These are phyloP conservation scores for Microplitis deprimator DNA, from an alignment of 2,888 invertebrate species.

Conservation along the genomic window DNA sequence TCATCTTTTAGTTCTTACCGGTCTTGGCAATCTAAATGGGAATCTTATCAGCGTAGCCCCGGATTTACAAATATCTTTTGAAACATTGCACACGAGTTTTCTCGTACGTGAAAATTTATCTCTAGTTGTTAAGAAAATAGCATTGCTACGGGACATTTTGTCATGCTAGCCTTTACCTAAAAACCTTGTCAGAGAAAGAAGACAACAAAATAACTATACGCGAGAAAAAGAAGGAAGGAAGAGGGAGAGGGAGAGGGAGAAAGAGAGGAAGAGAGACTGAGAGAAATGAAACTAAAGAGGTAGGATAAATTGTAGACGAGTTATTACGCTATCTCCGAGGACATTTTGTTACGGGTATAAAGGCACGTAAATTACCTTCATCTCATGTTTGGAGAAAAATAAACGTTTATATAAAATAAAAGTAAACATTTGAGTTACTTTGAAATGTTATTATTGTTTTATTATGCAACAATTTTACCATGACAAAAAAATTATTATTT, in stretches of 20 bases:
- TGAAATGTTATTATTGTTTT: constrained; percentile 4
- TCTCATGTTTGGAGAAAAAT: constrained; percentile 15
- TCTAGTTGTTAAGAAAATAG: constrained; percentile 49
- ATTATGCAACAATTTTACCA: constrained; percentile 6
- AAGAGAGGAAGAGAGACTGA: too few relatives aligned
- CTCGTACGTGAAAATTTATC: constrained; percentile 46
- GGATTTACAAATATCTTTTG: constrained; percentile 57
- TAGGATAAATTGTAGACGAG: constrained; percentile 36
- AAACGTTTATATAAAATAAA: neutral
- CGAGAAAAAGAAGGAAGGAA: constrained; percentile 13
- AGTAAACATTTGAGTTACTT: neutral
- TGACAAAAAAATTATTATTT: neutral
- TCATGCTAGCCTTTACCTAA: constrained; percentile 29
- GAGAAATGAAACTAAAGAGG: constrained; percentile 20
- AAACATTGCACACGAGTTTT: constrained; percentile 46
- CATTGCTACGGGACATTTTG: constrained; percentile 45
- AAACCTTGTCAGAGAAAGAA: constrained; percentile 20
- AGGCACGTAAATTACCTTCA: constrained; percentile 27
- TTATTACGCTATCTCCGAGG: constrained; percentile 36
- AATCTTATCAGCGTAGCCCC: constrained; percentile 55
- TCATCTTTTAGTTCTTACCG: constrained; percentile 33
- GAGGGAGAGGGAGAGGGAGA: neutral
- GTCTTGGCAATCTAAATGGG: constrained; percentile 54
- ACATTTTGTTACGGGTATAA: constrained; percentile 31
- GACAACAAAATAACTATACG: neutral